These are phyloP conservation scores for Mystacornis crossleyi DNA, from an alignment of 2,113 vertebrate genomes.

Conservation along the genomic window DNA sequence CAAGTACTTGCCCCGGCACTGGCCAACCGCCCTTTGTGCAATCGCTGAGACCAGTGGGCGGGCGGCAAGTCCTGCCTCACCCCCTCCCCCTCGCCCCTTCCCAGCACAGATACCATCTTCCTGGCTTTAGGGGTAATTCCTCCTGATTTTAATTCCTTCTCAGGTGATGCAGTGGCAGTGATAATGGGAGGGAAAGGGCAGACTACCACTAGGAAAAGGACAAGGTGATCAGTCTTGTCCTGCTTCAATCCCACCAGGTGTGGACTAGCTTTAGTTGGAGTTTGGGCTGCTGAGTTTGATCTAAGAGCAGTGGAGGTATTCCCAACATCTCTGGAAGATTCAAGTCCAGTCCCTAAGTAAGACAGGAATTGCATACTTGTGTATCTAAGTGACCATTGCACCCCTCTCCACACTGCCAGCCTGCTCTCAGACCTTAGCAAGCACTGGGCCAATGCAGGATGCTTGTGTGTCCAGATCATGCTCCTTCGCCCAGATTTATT, in stretches of 20 bases:
- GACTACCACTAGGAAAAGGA: background rate
- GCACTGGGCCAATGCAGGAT: rapidly evolving
- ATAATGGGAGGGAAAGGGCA: background rate
- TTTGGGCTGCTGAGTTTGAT: background rate
- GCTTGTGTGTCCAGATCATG: background rate
- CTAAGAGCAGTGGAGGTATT: background rate
- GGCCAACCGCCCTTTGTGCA: background rate
- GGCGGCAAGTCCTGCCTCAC: background rate
- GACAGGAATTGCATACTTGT: background rate
- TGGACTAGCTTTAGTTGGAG: background rate
- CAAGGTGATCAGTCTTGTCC: background rate
- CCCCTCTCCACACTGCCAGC: background rate
- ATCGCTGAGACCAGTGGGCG: background rate
- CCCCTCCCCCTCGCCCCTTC: background rate
- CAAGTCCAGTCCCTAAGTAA: background rate
- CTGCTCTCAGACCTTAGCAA: background rate
- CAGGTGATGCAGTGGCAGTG: background rate
- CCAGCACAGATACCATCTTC: constrained; percentile 34
- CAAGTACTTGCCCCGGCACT: background rate
- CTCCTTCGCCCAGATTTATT: background rate
- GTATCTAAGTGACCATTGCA: background rate
- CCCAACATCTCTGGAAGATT: background rate
- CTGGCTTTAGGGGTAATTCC: constrained; percentile 46
- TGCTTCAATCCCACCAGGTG: background rate
- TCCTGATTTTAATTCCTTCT: background rate